Base-by-base conservation (phyloP, 2,888 invertebrate genomes). In the Deilephila elpenor region DNA sequence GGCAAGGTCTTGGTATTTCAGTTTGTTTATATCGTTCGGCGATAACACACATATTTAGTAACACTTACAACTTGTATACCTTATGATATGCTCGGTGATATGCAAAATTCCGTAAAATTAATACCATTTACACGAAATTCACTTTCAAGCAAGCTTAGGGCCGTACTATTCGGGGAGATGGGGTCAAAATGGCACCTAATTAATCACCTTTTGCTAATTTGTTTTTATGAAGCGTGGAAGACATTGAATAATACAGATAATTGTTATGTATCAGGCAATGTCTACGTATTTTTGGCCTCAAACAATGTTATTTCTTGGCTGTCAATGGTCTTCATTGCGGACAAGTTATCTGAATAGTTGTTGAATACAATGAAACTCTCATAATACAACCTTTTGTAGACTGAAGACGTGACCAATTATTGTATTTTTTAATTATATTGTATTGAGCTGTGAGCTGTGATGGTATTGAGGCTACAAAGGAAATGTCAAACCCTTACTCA, bases 31-130 rank as follows among this genome's bases (percentile, higher is more conserved):
- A 5, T 32, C 32, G 29, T 29, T 17, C 20, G 59, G n/a, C 29
- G 20, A 64, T 64, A 44, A 32, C 14, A 7, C 8, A 25, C 25
- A 44, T 20, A 17, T 44, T 44, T 44, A 37, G 37, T 37, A 44
- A 25, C 51, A 67, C 25, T 67, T 25, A 51, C 3, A 44, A 25
- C 5, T 51, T 44, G 44, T 25, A 67, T 67, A 67, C 51, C 51
- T 44, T 67, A 67, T 67, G 67, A 67, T 67, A 67, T 67, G 67
- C 44, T 14, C 51, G n/a, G 51, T 44, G 67, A 67, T 67, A 67
- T 67, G 67, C 51, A 67, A 51, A 67, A 51, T 51, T 67, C 17
- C 25, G 51, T 51, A 25, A 51, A 67, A 60, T 59, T 67, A 62
- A 62, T n/a, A 62, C 29, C 61, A 62, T n/a, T 62, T 62, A 62